Conservation (phyloP, 2,888 invertebrate genomes). For the Pseudeuparius sepicola region DNA sequence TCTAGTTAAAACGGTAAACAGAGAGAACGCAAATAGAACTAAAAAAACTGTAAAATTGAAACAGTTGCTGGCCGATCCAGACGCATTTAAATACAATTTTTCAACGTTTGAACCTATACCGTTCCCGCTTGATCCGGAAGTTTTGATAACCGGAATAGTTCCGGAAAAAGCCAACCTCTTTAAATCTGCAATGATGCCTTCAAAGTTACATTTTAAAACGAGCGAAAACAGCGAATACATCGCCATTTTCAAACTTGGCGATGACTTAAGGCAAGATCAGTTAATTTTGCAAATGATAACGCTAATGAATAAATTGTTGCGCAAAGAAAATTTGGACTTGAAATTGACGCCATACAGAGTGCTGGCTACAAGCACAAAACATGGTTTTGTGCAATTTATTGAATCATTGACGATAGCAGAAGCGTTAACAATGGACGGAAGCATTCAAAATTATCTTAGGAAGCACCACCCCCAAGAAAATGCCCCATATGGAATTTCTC, state of each 20-base stretch:
- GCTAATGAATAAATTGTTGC: slow-evolving; percentile 90
- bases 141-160: slow-evolving; percentile 73
- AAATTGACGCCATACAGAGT: slow-evolving; percentile 94
- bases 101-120: slow-evolving; percentile 85
- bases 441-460: slow-evolving; percentile 86
- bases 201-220: slow-evolving; percentile 78
- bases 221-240: slow-evolving; percentile 76
- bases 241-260: slow-evolving; percentile 96
- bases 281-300: slow-evolving; percentile 96
- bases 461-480: slow-evolving; percentile 82
- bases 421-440: slow-evolving; percentile 76
- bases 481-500: slow-evolving; percentile 80
- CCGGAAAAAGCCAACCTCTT: slow-evolving; percentile 86
- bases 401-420: slow-evolving; percentile 90
- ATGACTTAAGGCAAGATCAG: slow-evolving; percentile 95
- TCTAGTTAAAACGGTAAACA: slow-evolving; percentile 76
- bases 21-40: slow-evolving; percentile 85
- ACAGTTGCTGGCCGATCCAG: slow-evolving; percentile 69
- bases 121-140: slow-evolving; percentile 85
- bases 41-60: slow-evolving; percentile 88
- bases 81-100: slow-evolving; percentile 77
- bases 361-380: slow-evolving; percentile 88
- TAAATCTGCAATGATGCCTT: slow-evolving; percentile 95
- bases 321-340: slow-evolving; percentile 91
- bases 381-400: slow-evolving; percentile 94